These are phyloP conservation scores for Eupeodes luniger DNA, from an alignment of 2,888 invertebrate species.

Conservation along the genomic window DNA sequence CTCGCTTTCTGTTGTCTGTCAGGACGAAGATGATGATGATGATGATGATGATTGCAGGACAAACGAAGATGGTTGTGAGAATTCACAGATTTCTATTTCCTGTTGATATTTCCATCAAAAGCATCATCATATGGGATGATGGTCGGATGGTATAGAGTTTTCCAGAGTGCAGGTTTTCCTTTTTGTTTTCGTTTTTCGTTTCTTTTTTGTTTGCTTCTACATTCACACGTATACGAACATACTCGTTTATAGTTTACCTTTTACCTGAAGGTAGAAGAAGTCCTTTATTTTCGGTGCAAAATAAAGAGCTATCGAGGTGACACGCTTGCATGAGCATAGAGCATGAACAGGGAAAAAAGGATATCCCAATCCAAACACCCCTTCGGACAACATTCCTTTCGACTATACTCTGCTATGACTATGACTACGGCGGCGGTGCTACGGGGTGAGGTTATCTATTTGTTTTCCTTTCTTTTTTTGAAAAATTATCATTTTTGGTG, in stretches of 20 bases:
- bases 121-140: not conserved
- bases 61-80: conserved; percentile 24
- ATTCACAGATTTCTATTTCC: conserved; percentile 63
- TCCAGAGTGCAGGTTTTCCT: not conserved
- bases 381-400: conserved; percentile 1
- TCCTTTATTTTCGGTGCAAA: not conserved
- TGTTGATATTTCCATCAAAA: conserved; percentile 55
- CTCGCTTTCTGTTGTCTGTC: conserved; percentile 65
- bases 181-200: not conserved
- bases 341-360: not conserved
- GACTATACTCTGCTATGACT: not conserved
- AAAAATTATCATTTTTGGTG: conserved; percentile 52
- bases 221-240: conserved; percentile 39
- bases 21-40: not conserved
- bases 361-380: not conserved
- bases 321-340: conserved; percentile 34
- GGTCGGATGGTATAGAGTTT: not conserved
- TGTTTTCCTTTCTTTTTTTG: conserved; percentile 25
- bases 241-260: no score
- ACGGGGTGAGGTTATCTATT: not conserved
- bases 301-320: conserved; percentile 14
- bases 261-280: not conserved
- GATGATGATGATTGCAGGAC: conserved; percentile 32
- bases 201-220: not conserved
- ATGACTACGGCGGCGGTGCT: no score